phyloP scores from a whole-genome alignment of 2,113 vertebrate species.

The Corydoras maculifer region DNA sequence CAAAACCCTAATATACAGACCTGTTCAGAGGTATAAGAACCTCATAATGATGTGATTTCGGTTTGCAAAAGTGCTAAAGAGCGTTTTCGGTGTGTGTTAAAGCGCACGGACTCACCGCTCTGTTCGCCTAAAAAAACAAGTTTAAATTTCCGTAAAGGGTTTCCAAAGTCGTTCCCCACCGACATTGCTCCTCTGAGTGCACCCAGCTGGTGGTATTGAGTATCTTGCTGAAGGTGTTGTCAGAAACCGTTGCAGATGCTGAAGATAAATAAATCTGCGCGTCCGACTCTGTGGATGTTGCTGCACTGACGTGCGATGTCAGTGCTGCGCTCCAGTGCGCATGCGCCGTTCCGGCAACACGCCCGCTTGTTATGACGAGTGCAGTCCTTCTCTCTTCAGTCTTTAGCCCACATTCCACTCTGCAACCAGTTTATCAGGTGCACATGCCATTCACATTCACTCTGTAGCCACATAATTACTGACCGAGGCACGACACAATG shows the following conservation, averaged over 20 bases:
- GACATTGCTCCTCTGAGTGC: slow-evolving; percentile 70
- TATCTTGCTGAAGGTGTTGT: neutral
- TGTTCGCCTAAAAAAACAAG: slow-evolving; percentile 91
- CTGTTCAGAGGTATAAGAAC: neutral
- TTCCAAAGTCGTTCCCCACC: slow-evolving; percentile 85
- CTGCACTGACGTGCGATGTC: slow-evolving; percentile 65
- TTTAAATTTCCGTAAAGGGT: slow-evolving; percentile 93
- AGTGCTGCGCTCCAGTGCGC: slow-evolving; percentile 53
- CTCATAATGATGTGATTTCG: neutral
- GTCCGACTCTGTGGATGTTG: slow-evolving; percentile 64
- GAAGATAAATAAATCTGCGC: slow-evolving; percentile 51
- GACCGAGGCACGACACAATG: too few relatives aligned
- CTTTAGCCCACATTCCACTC: neutral
- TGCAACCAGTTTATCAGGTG: neutral
- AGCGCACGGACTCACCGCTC: slow-evolving; percentile 76
- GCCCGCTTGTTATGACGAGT: slow-evolving; percentile 27
- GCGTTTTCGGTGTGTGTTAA: slow-evolving; percentile 12
- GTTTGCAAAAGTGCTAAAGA: neutral
- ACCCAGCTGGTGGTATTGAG: slow-evolving; percentile 5
- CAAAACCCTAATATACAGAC: neutral
- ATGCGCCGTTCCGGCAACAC: slow-evolving; percentile 67
- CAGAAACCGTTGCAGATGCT: slow-evolving; percentile 45
- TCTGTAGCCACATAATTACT: too few relatives aligned
- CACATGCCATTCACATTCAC: too few relatives aligned
- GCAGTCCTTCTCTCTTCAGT: neutral